phyloP scores from a whole-genome alignment of 2,113 vertebrate species.

The Alligator sinensis region DNA sequence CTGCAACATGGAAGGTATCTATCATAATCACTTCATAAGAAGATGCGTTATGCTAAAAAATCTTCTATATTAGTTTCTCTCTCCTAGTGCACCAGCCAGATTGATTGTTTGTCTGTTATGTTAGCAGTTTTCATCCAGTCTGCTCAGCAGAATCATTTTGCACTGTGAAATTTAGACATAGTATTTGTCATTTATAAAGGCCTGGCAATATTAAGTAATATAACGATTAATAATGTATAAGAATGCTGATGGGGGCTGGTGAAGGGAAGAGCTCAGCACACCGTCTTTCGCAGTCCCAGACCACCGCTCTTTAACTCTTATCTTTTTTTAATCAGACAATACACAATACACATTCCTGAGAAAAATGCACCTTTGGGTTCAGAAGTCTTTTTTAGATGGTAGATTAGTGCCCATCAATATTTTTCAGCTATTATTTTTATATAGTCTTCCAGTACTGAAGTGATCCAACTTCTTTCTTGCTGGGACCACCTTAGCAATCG shows the following conservation, averaged over 20 bases:
- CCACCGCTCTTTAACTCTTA: background rate
- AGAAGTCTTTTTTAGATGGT: background rate
- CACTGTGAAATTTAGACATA: background rate
- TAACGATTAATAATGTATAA: background rate
- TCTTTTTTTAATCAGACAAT: background rate
- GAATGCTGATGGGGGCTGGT: background rate
- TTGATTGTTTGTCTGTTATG: background rate
- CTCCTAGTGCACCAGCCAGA: background rate
- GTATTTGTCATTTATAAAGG: background rate
- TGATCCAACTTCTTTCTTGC: background rate
- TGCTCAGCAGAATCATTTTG: background rate
- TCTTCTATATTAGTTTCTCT: background rate
- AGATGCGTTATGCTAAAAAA: background rate
- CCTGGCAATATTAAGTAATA: background rate
- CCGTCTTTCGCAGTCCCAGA: background rate
- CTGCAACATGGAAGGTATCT: background rate
- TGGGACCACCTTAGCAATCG: background rate
- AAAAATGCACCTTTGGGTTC: background rate
- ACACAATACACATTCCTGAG: background rate
- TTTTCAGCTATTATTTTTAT: background rate
- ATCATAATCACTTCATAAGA: background rate
- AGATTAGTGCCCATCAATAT: background rate
- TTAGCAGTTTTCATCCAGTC: background rate
- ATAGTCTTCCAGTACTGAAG: background rate
- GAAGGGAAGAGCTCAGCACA: background rate